phyloP scores from a whole-genome alignment of 2,797 vertebrate species.

The Trachops cirrhosus region DNA sequence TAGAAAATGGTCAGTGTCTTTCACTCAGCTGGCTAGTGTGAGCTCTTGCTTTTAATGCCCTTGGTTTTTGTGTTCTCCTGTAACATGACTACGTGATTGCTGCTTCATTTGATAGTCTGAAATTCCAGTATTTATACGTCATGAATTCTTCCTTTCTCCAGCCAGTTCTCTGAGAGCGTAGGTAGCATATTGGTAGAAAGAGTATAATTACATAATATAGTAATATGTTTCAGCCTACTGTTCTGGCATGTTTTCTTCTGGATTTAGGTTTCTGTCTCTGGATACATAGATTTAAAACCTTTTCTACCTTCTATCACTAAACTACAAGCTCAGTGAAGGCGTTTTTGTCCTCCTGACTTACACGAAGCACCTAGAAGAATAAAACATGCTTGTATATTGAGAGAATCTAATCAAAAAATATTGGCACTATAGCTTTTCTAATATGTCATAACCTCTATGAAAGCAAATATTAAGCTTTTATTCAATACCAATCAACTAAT shows the following conservation, averaged over 20 bases:
- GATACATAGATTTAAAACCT: neutral
- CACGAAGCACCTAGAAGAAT: neutral
- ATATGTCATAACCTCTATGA: neutral
- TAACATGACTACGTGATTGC: neutral
- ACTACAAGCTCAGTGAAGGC: neutral
- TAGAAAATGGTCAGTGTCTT: neutral
- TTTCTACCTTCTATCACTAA: neutral
- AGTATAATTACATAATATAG: neutral
- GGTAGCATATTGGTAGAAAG: neutral
- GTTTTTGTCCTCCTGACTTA: neutral
- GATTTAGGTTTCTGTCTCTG: neutral
- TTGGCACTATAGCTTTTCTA: neutral
- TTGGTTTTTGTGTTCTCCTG: neutral
- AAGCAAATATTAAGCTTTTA: neutral
- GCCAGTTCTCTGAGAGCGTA: neutral
- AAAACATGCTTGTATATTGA: neutral
- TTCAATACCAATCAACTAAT: neutral
- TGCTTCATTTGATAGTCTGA: neutral
- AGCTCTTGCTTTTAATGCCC: neutral
- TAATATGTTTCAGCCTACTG: neutral
- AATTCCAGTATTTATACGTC: neutral
- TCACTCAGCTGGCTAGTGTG: neutral
- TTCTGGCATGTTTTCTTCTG: neutral
- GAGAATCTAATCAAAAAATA: neutral
- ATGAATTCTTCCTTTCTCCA: neutral